phyloP scores from a whole-genome alignment of 2,113 vertebrate genomes.

The Xenopus tropicalis region DNA sequence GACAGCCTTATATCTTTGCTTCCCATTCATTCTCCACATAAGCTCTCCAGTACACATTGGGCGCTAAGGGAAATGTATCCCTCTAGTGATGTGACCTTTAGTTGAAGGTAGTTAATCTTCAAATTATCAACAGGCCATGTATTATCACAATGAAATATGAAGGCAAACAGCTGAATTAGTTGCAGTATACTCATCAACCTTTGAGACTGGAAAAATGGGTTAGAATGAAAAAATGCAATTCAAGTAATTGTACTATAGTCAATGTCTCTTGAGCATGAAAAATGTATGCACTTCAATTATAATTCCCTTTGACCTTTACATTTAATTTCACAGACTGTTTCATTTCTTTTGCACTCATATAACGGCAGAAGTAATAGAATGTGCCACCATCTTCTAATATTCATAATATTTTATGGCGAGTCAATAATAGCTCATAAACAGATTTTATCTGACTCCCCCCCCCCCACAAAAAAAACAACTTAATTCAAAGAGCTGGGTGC shows the following conservation, averaged over 20 bases:
- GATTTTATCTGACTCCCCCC: constrained; percentile 35
- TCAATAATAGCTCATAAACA: constrained; percentile 42
- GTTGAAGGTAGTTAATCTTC: not conserved
- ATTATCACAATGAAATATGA: constrained; percentile 28
- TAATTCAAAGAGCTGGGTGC: constrained; percentile 32
- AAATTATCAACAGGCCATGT: constrained; percentile 11
- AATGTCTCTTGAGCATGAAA: constrained; percentile 33
- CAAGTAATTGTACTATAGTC: constrained; percentile 34
- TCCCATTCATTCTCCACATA: too few species aligned
- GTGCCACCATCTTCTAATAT: constrained; percentile 40
- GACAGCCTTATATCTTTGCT: too few species aligned
- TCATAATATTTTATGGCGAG: constrained; percentile 22
- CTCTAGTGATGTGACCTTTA: constrained; percentile 12
- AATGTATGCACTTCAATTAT: constrained; percentile 41
- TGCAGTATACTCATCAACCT: constrained; percentile 26
- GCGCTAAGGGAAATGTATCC: not conserved
- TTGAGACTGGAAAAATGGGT: constrained; percentile 32
- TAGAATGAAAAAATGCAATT: constrained; percentile 41
- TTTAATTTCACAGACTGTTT: constrained; percentile 42
- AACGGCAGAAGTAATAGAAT: constrained; percentile 27
- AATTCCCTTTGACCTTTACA: constrained; percentile 45
- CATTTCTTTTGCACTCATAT: constrained; percentile 25
- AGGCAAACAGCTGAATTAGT: constrained; percentile 34
- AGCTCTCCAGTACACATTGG: not conserved
- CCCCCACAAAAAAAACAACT: constrained; percentile 43